Evolutionary conservation across 2,113 vertebrate genomes (phyloP), one percentile per base, ranked within the genome.

Genomic region (Formicarius rufipectus): DNA sequence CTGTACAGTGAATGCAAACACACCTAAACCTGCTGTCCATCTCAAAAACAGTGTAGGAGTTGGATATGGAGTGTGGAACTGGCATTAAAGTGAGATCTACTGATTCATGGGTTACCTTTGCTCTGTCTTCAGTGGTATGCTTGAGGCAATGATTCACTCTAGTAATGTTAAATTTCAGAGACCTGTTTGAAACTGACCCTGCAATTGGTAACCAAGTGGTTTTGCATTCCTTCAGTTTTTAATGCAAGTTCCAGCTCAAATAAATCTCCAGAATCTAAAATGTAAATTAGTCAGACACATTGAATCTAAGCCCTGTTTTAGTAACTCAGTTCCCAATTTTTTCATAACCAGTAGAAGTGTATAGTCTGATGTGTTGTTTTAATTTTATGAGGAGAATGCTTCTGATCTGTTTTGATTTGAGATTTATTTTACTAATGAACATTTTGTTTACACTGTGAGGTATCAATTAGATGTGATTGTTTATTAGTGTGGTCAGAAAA

Each of bases 31-130:
- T 37, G 9, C 7, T 17, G 53, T 53, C 40, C 31, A 62, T 64
- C 76, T 47, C 37, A 31, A 31, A 49, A 69, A 4, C 7, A 5
- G 2, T 0, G 1, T 7, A 55, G 44, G 42, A 59, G 10, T 6
- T 78, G 69, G 37, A n/a, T 16, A 14, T 8, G 68, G 27, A 28
- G 60, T 9, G 10, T 16, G 24, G 52, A 78, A 75, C 31, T 87
- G 37, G 27, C 25, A 18, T 24, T 78, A 18, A 52, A 64, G 17
- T 35, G 45, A 90, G 56, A 47, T 87, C 73, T 88, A 52, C 40
- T 80, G 59, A 87, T 72, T 88, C 44, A 9, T 52, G 33, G 10
- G 42, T 84, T 84, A 64, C 39, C 14, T 86, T 87, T 47, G 37
- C 69, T 64, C 40, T 75, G 30, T 63, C 37, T 55, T 55, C 68